phyloP scores from a whole-genome alignment of 2,888 invertebrate genomes.

The Eretmocerus hayati region DNA sequence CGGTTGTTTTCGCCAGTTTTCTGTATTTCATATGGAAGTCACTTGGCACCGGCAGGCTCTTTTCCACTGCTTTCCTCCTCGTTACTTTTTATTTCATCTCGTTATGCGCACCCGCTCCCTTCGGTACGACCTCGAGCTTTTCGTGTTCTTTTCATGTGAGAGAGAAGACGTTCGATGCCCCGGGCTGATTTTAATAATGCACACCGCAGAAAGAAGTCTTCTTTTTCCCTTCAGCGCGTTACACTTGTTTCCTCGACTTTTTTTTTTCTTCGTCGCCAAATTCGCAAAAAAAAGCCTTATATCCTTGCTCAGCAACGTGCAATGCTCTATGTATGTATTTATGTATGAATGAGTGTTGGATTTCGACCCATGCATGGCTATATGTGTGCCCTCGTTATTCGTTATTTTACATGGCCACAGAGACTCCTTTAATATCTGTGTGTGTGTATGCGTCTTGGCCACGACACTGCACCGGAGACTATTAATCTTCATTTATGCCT shows the following conservation, averaged over 20 bases:
- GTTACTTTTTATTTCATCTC: slow-evolving; percentile 18
- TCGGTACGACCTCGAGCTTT: neutral
- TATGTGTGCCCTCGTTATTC: neutral
- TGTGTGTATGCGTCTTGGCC: too few species aligned
- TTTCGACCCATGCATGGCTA: neutral
- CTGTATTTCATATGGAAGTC: too few species aligned
- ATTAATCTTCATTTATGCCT: slow-evolving; percentile 7
- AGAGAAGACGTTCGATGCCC: slow-evolving; percentile 5
- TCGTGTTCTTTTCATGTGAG: too few species aligned
- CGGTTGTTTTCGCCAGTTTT: too few species aligned
- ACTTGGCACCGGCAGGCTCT: too few species aligned
- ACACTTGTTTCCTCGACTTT: neutral
- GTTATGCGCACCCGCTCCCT: slow-evolving; percentile 16
- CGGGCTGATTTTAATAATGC: slow-evolving; percentile 17
- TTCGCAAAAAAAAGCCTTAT: too few species aligned
- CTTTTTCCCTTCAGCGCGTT: neutral
- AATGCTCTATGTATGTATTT: neutral
- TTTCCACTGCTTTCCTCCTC: slow-evolving; percentile 20
- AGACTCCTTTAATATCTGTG: too few species aligned
- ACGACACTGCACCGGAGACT: neutral
- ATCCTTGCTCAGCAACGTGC: too few species aligned
- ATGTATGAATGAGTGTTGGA: neutral
- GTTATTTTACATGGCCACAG: neutral
- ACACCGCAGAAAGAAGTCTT: slow-evolving; percentile 1
- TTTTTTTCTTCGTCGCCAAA: neutral